Evolutionary conservation across 2,888 invertebrate species (phyloP).

Genomic region (Euplexia lucipara): DNA sequence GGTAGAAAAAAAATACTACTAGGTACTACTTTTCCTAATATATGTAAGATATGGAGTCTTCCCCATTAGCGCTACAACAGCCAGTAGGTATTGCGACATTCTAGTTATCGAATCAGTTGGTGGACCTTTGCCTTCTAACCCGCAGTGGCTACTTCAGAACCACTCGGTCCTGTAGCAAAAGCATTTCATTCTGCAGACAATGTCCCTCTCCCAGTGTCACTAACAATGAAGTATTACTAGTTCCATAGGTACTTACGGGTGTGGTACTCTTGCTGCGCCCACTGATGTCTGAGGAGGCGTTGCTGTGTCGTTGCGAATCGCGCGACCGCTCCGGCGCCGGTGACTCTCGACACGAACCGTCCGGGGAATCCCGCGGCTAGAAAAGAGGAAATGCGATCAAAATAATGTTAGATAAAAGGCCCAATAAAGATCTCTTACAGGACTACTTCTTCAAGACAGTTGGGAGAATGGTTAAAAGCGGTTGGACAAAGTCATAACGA

Average conservation of each 20-base stretch:
- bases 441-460: too few relatives aligned
- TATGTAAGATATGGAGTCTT: too few relatives aligned
- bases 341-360: constrained; percentile 93
- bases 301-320: constrained; percentile 82
- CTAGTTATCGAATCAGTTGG: not conserved
- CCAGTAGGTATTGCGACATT: too few relatives aligned
- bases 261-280: constrained; percentile 90
- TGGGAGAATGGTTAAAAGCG: too few relatives aligned
- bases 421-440: too few relatives aligned
- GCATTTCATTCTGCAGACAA: not conserved
- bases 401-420: not conserved
- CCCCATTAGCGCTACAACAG: too few relatives aligned
- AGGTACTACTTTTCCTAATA: too few relatives aligned
- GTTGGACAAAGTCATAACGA: too few relatives aligned
- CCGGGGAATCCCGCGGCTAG: constrained; percentile 93
- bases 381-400: fast-evolving
- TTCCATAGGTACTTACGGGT: constrained; percentile 73
- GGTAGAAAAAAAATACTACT: too few relatives aligned
- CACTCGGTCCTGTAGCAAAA: not conserved
- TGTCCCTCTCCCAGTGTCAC: too few relatives aligned
- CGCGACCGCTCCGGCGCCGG: constrained; percentile 79
- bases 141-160: too few relatives aligned
- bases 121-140: not conserved
- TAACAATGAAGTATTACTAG: not conserved
- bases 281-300: constrained; percentile 89